Conservation (phyloP, 2,113 vertebrate species). For the Poecile atricapillus region DNA sequence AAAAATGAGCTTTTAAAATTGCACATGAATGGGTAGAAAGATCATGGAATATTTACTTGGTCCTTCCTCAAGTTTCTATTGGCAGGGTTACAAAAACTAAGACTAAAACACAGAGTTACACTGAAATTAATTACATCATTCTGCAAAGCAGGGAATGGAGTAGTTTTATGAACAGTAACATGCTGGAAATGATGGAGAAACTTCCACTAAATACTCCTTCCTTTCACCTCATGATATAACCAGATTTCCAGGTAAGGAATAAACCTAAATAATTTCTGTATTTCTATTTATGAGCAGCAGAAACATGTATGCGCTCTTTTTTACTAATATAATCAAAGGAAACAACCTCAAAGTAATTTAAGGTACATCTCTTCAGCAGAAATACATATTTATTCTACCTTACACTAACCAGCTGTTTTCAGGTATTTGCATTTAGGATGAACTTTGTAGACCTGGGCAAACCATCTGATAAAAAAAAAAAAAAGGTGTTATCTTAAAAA, state of each 20-base stretch:
- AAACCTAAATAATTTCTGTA: neutral
- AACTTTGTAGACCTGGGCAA: neutral
- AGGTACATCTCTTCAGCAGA: neutral
- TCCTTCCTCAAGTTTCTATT: neutral
- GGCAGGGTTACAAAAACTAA: neutral
- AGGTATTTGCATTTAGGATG: neutral
- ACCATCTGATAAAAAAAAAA: neutral
- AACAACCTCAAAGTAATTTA: neutral
- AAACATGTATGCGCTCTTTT: neutral
- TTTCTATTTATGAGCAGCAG: neutral
- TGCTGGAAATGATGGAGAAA: neutral
- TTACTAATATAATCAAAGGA: neutral
- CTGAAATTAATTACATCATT: neutral
- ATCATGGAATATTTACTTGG: neutral
- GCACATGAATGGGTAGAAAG: neutral
- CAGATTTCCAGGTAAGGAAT: neutral
- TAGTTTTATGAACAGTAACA: neutral
- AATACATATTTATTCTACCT: neutral
- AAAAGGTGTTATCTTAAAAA: neutral
- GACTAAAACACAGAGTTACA: neutral
- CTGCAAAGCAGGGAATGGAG: neutral
- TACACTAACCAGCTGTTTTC: neutral
- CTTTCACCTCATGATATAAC: neutral
- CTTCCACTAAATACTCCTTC: neutral
- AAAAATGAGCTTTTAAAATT: neutral